Conservation (phyloP, 2,888 invertebrate genomes). For the Perithous albicinctus region DNA sequence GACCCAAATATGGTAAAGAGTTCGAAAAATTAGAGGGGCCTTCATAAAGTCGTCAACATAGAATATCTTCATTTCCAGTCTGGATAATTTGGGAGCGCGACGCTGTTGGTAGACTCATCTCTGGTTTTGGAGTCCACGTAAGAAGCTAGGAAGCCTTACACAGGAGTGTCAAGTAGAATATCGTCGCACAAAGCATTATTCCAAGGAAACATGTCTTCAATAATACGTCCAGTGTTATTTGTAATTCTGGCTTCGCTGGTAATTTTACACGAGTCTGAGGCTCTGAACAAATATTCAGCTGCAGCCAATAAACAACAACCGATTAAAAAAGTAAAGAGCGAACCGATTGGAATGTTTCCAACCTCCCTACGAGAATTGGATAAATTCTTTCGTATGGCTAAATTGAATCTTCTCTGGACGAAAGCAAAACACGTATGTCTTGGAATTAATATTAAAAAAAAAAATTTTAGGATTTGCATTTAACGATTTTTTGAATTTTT, state of each 20-base stretch:
- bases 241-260: slow-evolving; percentile 28
- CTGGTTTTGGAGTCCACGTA: slow-evolving; percentile 56
- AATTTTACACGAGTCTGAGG: slow-evolving; percentile 65
- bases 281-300: slow-evolving; percentile 88
- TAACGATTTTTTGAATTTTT: slow-evolving; percentile 70
- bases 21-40: neutral
- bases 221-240: slow-evolving; percentile 20
- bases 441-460: neutral
- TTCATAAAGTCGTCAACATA: neutral
- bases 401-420: slow-evolving; percentile 94
- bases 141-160: slow-evolving; percentile 17
- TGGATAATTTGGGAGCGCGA: slow-evolving; percentile 41
- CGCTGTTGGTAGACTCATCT: no score
- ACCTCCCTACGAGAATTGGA: slow-evolving; percentile 89
- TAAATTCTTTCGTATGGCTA: slow-evolving; percentile 95
- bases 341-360: slow-evolving; percentile 77
- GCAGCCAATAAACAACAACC: slow-evolving; percentile 86
- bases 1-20: neutral
- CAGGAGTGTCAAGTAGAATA: slow-evolving; percentile 1
- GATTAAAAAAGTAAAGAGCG: slow-evolving; percentile 60
- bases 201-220: slow-evolving; percentile 43
- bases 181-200: slow-evolving; percentile 29
- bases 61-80: neutral
- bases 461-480: slow-evolving; percentile 1
- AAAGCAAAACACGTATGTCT: slow-evolving; percentile 94